Percentiles rank a stretch among this genome's conserved stretches.
Evolutionary conservation across 2,113 vertebrate genomes (phyloP).

Genomic region (Chunga burmeisteri): DNA sequence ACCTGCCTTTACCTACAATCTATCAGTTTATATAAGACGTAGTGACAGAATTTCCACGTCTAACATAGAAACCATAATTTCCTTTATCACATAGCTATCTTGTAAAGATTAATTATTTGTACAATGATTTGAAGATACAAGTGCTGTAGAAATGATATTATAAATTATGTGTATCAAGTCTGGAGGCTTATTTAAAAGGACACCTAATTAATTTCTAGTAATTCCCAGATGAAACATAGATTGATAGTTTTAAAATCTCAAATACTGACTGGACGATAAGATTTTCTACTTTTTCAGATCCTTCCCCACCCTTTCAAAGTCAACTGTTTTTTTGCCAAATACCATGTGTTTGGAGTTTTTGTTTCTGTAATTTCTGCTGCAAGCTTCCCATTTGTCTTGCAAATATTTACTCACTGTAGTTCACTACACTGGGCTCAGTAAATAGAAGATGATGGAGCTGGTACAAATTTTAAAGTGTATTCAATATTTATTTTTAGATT

Average conservation of each 20-base stretch:
- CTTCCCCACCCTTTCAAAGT: not conserved
- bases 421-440: not conserved
- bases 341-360: not conserved
- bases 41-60: not conserved
- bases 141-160: not conserved
- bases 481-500: not conserved
- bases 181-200: not conserved
- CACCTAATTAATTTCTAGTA: conserved; percentile 8
- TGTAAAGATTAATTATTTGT: not conserved
- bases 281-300: not conserved
- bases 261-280: not conserved
- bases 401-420: not conserved
- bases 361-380: not conserved
- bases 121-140: not conserved
- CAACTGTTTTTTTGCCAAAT: not conserved
- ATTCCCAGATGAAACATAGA: not conserved
- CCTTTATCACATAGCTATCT: not conserved
- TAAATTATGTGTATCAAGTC: not conserved
- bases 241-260: not conserved
- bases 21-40: not conserved
- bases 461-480: not conserved
- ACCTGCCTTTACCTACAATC: not conserved
- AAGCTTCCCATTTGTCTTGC: not conserved
- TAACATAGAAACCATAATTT: not conserved
- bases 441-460: not conserved